These are phyloP conservation scores for Pyralis farinalis DNA, from an alignment of 2,888 invertebrate species.

Conservation along the genomic window DNA sequence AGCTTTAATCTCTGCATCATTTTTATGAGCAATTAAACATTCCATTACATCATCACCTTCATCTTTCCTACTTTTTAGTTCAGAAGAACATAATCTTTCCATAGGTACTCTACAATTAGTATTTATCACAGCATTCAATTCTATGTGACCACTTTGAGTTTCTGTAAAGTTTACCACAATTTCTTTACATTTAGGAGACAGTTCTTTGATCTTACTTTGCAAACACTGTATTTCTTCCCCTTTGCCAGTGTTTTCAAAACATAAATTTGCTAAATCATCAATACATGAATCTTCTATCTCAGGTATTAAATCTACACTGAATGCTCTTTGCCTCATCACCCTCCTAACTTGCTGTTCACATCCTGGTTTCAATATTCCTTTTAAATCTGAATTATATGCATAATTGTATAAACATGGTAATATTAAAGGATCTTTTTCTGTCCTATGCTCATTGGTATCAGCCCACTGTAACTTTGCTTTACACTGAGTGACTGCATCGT, in stretches of 20 bases:
- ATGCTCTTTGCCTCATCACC: slow-evolving; percentile 95
- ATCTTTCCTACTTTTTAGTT: slow-evolving; percentile 85
- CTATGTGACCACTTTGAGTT: slow-evolving; percentile 92
- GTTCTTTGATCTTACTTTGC: slow-evolving; percentile 89
- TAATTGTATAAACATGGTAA: slow-evolving; percentile 94
- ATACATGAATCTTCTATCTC: slow-evolving; percentile 96
- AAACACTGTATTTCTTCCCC: slow-evolving; percentile 96
- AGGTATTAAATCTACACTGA: slow-evolving; percentile 95
- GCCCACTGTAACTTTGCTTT: slow-evolving; percentile 90
- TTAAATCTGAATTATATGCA: slow-evolving; percentile 79
- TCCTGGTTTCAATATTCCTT: slow-evolving; percentile 75
- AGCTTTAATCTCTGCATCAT: slow-evolving; percentile 89
- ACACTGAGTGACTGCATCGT: slow-evolving; percentile 92
- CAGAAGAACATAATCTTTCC: slow-evolving; percentile 86
- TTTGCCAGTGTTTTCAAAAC: slow-evolving; percentile 91
- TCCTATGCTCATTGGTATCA: slow-evolving; percentile 83
- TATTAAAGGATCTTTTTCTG: slow-evolving; percentile 90
- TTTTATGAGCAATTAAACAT: slow-evolving; percentile 95
- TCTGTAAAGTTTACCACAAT: slow-evolving; percentile 93
- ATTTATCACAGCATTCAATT: slow-evolving; percentile 93
- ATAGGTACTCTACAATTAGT: slow-evolving; percentile 91
- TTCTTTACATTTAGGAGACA: slow-evolving; percentile 85
- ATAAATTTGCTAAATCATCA: slow-evolving; percentile 90
- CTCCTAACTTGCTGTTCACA: slow-evolving; percentile 91
- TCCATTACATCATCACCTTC: slow-evolving; percentile 94